phyloP scores from a whole-genome alignment of 2,113 vertebrate species.

The Opisthocomus hoazin region DNA sequence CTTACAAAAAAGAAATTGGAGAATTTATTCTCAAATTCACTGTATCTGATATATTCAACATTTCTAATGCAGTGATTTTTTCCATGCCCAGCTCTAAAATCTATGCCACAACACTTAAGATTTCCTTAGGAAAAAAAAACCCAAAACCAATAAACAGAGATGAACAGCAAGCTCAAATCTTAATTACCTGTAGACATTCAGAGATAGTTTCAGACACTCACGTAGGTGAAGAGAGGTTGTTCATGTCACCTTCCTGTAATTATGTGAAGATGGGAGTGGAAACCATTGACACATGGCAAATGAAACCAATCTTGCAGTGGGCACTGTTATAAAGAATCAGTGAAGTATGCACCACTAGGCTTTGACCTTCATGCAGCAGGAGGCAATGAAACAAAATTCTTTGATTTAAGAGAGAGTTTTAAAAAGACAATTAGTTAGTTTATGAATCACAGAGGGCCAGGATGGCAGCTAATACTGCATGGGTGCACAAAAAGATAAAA shows the following conservation, averaged over 20 bases:
- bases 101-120: background rate
- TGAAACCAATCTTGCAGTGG: background rate
- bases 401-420: constrained; percentile 39
- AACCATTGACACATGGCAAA: constrained; percentile 34
- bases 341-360: constrained; percentile 34
- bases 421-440: background rate
- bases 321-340: constrained; percentile 30
- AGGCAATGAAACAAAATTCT: constrained; percentile 42
- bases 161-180: background rate
- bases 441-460: background rate
- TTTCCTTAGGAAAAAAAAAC: background rate
- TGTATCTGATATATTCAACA: background rate
- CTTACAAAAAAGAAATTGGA: background rate
- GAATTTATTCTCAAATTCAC: background rate
- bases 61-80: background rate
- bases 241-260: constrained; percentile 53
- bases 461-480: background rate
- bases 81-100: background rate
- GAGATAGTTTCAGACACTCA: background rate
- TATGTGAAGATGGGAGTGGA: constrained; percentile 20
- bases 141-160: background rate
- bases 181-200: constrained; percentile 15
- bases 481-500: background rate
- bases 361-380: constrained; percentile 59
- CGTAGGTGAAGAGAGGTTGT: background rate